Evolutionary conservation across 2,797 vertebrate species (phyloP), one percentile per base, ranked within the genome.

Genomic region (Coreius guichenoti): DNA sequence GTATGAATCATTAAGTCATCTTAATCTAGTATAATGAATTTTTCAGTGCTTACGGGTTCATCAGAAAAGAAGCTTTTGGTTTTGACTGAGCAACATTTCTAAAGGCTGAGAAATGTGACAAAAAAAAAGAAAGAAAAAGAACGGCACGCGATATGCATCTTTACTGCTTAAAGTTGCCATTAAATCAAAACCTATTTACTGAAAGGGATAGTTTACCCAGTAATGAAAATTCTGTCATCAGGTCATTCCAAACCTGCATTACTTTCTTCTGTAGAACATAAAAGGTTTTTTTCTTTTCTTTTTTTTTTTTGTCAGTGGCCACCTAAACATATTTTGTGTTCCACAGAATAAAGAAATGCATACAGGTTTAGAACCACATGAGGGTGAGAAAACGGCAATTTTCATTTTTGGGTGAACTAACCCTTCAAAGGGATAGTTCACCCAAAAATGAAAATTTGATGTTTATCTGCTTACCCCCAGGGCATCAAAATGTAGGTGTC

Each of bases 1-100:
- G 7, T 29, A 47, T 47, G 3, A 73, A 73, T 17, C 14, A 63
- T 5, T 29, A 63, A 63, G 58, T 63, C 58, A 47, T 47, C 43
- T 17, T 16, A 47, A 73, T 73, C 14, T 47, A 72, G 14, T 72
- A 63, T 6, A 63, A 63, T 14, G 13, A 63, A 63, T 14, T 14
- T n/a, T 26, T 14, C 0, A 0, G 29, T 0, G 1, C 13, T 29
- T 63, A 29, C n/a, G 3, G 13, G n/a, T 63, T 63, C n/a, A 29
- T 63, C n/a, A 63, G 58, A 14, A 16, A 14, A 16, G n/a, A 63
- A 63, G 11, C 1, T 61, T 26, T 2, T 61, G 14, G 11, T 26
- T 12, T 26, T 61, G n/a, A 61, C n/a, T 5, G 11, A 61, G 58
- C 12, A 61, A 63, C 12, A 63, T 61, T 61, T 14, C 58, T 26